These are phyloP conservation scores for Cinara cedri DNA, from an alignment of 2,888 invertebrate species.

Conservation along the genomic window DNA sequence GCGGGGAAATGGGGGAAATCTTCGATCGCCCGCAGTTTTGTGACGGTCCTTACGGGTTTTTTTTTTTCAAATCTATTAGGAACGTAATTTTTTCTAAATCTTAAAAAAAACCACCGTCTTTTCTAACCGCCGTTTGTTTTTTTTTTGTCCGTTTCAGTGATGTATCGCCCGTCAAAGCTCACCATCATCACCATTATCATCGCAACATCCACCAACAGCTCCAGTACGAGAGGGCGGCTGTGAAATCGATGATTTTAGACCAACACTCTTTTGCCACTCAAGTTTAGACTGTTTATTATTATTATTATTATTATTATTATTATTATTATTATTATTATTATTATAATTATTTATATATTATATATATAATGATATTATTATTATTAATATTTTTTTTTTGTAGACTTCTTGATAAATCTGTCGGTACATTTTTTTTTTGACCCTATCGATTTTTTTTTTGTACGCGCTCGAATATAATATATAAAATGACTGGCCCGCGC, in stretches of 20 bases:
- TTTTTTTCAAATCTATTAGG: no score
- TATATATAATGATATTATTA: constrained; percentile 14
- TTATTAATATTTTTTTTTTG: constrained; percentile 37
- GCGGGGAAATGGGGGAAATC: no score
- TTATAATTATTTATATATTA: constrained; percentile 31
- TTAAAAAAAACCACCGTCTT: neutral
- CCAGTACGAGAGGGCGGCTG: constrained; percentile 53
- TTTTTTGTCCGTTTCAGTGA: constrained; percentile 41
- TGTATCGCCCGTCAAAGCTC: constrained; percentile 51
- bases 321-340: constrained; percentile 1
- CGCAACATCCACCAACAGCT: constrained; percentile 55
- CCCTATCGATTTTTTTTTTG: constrained; percentile 30
- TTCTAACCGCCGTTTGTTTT: neutral
- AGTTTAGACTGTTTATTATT: constrained; percentile 56
- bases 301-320: constrained; percentile 19
- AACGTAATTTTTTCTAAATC: no score
- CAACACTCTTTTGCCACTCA: constrained; percentile 56
- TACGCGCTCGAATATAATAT: neutral
- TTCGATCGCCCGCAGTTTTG: no score
- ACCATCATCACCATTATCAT: constrained; percentile 47
- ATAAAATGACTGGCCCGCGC: constrained; percentile 43
- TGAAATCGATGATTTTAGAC: constrained; percentile 55
- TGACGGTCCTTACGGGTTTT: no score
- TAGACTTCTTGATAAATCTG: constrained; percentile 56
- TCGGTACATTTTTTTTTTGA: constrained; percentile 51